Evolutionary conservation across 2,888 invertebrate species (phyloP), one percentile per base, ranked within the genome.

Genomic region (Troilus luridus): DNA sequence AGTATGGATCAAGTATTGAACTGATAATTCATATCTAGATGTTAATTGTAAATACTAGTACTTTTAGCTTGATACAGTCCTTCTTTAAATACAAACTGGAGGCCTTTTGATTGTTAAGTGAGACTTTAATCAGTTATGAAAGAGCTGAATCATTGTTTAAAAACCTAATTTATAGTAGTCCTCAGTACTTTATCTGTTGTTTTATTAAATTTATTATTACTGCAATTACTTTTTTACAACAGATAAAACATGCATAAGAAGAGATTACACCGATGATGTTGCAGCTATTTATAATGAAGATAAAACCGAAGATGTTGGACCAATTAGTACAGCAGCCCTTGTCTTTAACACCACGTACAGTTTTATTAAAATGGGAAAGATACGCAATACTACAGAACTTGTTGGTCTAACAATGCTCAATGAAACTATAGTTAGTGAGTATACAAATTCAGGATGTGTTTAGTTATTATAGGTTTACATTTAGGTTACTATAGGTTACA

Each of bases 401-500:
- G 11, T n/a, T n/a, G 85, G 56, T 11, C n/a, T 58, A n/a, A 58
- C 10, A 56, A 19, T 54, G n/a, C 11, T 85, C 21, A 85, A 85
- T 85, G 85, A 85, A 85, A 85, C 85, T n/a, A 58, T 5, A 56
- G 58, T 85, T n/a, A 56, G 85, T 85, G n/a, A 85, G 85, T 85
- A 56, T 1, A 41, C 0, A 27, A 27, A 9, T 41, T 41, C 9
- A 41, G 41, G 41, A 41, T 41, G 41, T 41, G 5, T 41, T 41
- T 41, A 41, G 41, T 41, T 41, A 41, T 41, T 41, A 41, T 41
- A 3, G 41, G 5, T 41, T 41, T 41, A 41, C 41, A 41, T 41
- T 41, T n/a, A n/a, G n/a, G n/a, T n/a, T n/a, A n/a, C n/a, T n/a
- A n/a, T n/a, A n/a, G n/a, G n/a, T n/a, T n/a, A n/a, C n/a, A n/a